Base-by-base conservation (phyloP, 1,140 invertebrate genomes). In the Epicauta chinensis region DNA sequence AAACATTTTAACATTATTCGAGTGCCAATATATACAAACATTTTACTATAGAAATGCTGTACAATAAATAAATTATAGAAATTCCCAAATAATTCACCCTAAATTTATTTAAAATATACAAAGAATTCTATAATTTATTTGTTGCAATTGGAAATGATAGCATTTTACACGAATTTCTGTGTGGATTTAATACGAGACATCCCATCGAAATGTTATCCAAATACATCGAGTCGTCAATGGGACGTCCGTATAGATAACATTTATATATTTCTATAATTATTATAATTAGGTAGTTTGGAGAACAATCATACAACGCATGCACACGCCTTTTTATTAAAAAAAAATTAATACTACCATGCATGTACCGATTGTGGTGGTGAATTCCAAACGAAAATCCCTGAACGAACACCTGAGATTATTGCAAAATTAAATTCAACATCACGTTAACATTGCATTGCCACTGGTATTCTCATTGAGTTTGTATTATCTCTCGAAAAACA, bases 381-480 rank as follows among this genome's bases (percentile, higher is more conserved):
- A 10, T 43, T 29, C 10, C 1, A 23, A 37, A 38, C 11, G 3
- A 43, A n/a, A 36, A 43, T 60, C 51, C 58, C 58, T 60, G 58
- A 60, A 58, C 38, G 37, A 55, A 48, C 53, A 55, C 58, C 58
- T 60, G 58, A 60, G 58, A 51, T 48, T 52, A 49, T 54, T 48
- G 38, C 37, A 43, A 51, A 51, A 51, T 47, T 39, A 42, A 53
- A 53, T 35, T 32, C 37, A 29, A 46, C 35, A 44, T 49, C 23
- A 51, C 38, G 48, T 41, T 51, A 53, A 61, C 59, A 61, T 61
- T 61, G 59, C 59, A 61, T 61, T 61, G 59, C 56, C 56, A 61
- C 59, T 55, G 30, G 31, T 52, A 31, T 34, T 34, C 32, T n/a
- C 12, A 9, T 34, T 5, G 4, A 5, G 23, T 23, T 23, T 23